These are phyloP conservation scores for Thamnophis sirtalis DNA, from an alignment of 2,113 vertebrate species.

Conservation along the genomic window DNA sequence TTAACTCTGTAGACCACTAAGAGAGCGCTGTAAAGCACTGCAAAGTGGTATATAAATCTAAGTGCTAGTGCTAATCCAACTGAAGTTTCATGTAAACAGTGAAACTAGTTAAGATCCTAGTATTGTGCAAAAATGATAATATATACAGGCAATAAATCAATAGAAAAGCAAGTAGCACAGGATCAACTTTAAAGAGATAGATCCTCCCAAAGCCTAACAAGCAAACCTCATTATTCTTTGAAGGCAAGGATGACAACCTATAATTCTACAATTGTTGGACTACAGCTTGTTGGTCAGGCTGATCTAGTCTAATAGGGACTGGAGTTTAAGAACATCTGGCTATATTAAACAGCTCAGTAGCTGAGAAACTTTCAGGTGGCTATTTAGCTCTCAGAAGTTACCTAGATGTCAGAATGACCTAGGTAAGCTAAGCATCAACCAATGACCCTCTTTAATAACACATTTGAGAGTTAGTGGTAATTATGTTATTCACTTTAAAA, in stretches of 20 bases:
- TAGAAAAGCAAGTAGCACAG: not conserved
- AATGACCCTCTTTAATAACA: not conserved
- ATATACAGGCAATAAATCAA: not conserved
- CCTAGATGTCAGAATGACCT: not conserved
- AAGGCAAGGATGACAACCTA: not conserved
- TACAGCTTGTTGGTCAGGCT: not conserved
- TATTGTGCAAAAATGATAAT: not conserved
- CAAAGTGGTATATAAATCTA: not conserved
- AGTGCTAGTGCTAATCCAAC: not conserved
- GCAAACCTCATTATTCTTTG: not conserved
- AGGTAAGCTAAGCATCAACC: not conserved
- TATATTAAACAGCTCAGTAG: not conserved
- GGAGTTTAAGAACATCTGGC: not conserved
- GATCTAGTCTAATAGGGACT: not conserved
- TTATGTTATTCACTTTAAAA: not conserved
- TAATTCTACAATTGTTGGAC: not conserved
- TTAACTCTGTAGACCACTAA: not conserved
- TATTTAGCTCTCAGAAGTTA: not conserved
- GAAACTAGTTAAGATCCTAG: not conserved
- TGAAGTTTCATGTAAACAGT: not conserved
- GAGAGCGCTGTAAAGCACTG: not conserved
- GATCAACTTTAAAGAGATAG: not conserved
- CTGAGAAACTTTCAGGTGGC: not conserved
- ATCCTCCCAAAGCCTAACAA: not conserved
- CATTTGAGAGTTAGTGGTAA: not conserved